Evolutionary conservation across 23 tunicate species (phyloP).

Genomic region (Botrylloides violaceus): DNA sequence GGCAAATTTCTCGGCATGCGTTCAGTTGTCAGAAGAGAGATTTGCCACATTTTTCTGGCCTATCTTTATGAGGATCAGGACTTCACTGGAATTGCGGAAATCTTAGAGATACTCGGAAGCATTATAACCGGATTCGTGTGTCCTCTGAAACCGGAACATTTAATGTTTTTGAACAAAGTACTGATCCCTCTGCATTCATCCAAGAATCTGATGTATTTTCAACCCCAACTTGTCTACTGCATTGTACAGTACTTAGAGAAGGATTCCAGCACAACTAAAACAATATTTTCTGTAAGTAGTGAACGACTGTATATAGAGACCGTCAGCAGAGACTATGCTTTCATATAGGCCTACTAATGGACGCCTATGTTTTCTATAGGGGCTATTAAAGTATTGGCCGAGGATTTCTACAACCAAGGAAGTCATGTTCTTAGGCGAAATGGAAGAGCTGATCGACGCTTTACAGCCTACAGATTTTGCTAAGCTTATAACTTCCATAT

Average conservation of each 20-base stretch:
- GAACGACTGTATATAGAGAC: too few relatives aligned
- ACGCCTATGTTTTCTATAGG: not conserved
- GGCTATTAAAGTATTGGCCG: constrained; percentile 18
- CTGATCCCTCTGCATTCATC: constrained; percentile 68
- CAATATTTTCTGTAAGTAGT: not conserved
- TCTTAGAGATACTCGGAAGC: constrained; percentile 86
- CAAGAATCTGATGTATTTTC: constrained; percentile 45
- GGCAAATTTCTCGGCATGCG: constrained; percentile 93
- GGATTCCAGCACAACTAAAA: constrained; percentile 31
- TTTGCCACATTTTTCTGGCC: constrained; percentile 56
- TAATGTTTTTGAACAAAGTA: constrained; percentile 44
- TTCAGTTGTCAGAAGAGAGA: constrained; percentile 45
- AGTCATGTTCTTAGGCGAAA: constrained; percentile 71
- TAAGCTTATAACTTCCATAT: constrained; percentile 38
- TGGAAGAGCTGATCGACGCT: constrained; percentile 91
- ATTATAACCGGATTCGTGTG: constrained; percentile 82
- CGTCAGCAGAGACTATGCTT: too few relatives aligned
- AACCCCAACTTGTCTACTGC: constrained; percentile 88
- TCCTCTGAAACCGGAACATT: constrained; percentile 78
- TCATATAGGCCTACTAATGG: too few relatives aligned
- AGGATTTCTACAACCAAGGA: constrained; percentile 38
- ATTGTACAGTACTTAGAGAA: constrained; percentile 87
- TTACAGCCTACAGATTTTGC: constrained; percentile 76
- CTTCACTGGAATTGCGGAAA: constrained; percentile 77
- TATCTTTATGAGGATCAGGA: constrained; percentile 39